Evolutionary conservation across 2,888 invertebrate species (phyloP).

Genomic region (Abscondita cerata): DNA sequence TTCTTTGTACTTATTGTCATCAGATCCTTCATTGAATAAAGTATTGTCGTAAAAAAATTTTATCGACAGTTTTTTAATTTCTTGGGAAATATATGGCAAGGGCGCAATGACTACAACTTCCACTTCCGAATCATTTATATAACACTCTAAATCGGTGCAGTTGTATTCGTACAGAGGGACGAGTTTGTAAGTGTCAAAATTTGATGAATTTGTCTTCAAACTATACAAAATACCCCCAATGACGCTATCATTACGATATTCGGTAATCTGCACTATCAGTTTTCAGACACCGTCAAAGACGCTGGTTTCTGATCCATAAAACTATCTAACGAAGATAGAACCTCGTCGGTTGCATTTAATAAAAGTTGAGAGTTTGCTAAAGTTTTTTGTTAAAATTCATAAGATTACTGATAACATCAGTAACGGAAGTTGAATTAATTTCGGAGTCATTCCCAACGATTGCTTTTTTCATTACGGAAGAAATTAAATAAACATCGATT

Average conservation of each 20-base stretch:
- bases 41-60: constrained; percentile 35
- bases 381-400: constrained; percentile 60
- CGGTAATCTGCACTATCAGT: constrained; percentile 29
- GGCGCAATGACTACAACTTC: constrained; percentile 10
- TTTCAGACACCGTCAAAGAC: constrained; percentile 20
- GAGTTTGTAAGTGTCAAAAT: background rate
- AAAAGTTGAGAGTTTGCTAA: constrained; percentile 56
- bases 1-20: background rate
- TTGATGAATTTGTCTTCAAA: background rate
- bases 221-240: constrained; percentile 17
- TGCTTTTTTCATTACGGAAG: constrained; percentile 3
- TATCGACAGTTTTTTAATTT: constrained; percentile 20
- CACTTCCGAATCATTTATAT: background rate
- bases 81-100: background rate
- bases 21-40: constrained; percentile 31
- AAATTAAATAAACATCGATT: constrained; percentile 20
- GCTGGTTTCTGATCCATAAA: constrained; percentile 54
- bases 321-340: constrained; percentile 65
- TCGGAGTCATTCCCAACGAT: background rate
- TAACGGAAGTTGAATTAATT: constrained; percentile 48
- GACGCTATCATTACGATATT: constrained; percentile 16
- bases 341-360: constrained; percentile 68
- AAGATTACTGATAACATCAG: constrained; percentile 60
- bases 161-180: background rate
- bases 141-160: constrained; percentile 7